Evolutionary conservation across 1,140 invertebrate genomes (phyloP).

Genomic region (Arion vulgaris): DNA sequence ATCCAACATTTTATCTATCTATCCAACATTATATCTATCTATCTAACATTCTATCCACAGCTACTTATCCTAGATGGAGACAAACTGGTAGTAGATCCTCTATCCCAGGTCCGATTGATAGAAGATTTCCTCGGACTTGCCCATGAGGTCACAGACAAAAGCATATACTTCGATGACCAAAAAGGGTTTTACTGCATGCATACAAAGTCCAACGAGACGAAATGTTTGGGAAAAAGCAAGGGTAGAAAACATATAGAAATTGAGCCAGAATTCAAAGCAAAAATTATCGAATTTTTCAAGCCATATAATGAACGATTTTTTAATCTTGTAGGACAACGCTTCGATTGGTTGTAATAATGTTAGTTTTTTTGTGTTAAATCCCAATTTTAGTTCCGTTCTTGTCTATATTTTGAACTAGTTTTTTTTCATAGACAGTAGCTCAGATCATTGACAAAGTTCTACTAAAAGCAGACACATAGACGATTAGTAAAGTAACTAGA

Average conservation of each 20-base stretch:
- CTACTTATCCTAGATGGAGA: constrained; percentile 65
- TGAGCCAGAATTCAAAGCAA: constrained; percentile 80
- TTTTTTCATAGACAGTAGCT: too few species aligned
- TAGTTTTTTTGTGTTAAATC: too few species aligned
- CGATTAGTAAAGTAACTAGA: too few species aligned
- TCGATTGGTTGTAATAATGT: constrained; percentile 57
- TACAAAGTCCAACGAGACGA: constrained; percentile 28
- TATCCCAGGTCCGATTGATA: constrained; percentile 62
- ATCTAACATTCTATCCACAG: constrained; percentile 9
- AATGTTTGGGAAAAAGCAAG: constrained; percentile 92
- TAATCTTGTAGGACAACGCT: constrained; percentile 60
- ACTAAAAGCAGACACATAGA: too few species aligned
- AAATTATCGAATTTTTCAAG: constrained; percentile 88
- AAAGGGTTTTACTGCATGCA: constrained; percentile 35
- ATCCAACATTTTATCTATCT: neutral
- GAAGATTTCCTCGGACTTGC: constrained; percentile 67
- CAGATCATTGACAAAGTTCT: too few species aligned
- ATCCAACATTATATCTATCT: neutral
- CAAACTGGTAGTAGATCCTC: constrained; percentile 63
- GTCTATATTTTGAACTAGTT: too few species aligned
- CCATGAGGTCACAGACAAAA: constrained; percentile 55
- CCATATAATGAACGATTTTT: constrained; percentile 82
- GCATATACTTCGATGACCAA: constrained; percentile 28
- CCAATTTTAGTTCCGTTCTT: too few species aligned
- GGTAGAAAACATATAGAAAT: constrained; percentile 92